These are phyloP conservation scores for Colletes gigas DNA, from an alignment of 1,140 invertebrate species.

Conservation along the genomic window DNA sequence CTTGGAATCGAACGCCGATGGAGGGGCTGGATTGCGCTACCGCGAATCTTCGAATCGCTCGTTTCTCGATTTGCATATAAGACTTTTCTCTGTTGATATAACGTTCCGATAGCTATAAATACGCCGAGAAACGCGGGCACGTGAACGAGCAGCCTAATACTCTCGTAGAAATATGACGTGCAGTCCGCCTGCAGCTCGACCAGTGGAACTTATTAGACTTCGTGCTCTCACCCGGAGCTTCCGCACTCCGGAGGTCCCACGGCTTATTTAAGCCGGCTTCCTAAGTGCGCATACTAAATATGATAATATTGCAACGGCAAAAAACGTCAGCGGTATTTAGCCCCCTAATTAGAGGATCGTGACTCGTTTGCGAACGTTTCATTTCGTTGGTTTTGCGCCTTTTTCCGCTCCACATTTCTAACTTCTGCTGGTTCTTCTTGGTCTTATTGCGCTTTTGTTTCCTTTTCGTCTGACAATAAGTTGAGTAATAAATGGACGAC, in stretches of 20 bases:
- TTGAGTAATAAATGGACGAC: conserved; percentile 59
- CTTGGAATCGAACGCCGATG: conserved; percentile 67
- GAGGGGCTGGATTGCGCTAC: conserved; percentile 20
- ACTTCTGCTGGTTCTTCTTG: conserved; percentile 37
- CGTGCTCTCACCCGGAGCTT: conserved; percentile 71
- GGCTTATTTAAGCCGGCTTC: conserved; percentile 80
- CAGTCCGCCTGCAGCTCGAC: conserved; percentile 70
- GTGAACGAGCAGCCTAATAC: conserved; percentile 61
- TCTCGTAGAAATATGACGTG: conserved; percentile 73
- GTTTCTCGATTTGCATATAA: too few relatives aligned
- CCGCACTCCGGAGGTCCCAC: conserved; percentile 70
- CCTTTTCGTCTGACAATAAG: conserved; percentile 68
- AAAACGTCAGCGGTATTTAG: conserved; percentile 81
- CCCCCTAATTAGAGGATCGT: conserved; percentile 81
- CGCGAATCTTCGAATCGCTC: neutral
- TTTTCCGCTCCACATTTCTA: conserved; percentile 44
- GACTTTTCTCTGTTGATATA: too few relatives aligned
- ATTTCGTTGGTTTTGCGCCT: conserved; percentile 73
- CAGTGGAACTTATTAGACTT: conserved; percentile 79
- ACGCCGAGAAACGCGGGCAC: conserved; percentile 8
- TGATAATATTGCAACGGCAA: conserved; percentile 81
- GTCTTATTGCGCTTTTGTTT: conserved; percentile 69
- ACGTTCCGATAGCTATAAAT: neutral
- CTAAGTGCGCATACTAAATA: conserved; percentile 82
- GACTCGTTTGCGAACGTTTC: conserved; percentile 80